These are phyloP conservation scores for Drosophila jambulina DNA, from an alignment of 1,140 invertebrate species.

Conservation along the genomic window DNA sequence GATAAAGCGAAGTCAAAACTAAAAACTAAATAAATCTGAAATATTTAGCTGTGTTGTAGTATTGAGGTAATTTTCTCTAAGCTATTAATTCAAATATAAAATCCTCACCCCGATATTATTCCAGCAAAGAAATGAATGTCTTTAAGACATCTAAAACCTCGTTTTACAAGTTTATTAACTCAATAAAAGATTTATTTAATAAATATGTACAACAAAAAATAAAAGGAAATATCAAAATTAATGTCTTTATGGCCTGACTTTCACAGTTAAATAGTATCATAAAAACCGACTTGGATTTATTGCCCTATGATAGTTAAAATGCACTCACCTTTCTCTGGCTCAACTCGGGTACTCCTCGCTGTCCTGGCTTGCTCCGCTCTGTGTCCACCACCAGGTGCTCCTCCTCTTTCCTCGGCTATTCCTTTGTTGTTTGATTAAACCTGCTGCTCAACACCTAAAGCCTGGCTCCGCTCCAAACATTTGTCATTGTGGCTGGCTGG, in stretches of 20 bases:
- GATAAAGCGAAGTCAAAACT: neutral
- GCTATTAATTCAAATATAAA: neutral
- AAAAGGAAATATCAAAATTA: neutral
- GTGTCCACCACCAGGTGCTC: neutral
- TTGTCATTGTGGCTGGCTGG: constrained; percentile 44
- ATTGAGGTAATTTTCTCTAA: neutral
- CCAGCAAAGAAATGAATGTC: neutral
- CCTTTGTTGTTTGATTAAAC: constrained; percentile 42
- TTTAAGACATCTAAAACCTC: neutral
- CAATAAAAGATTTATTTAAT: neutral
- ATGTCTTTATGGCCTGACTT: neutral
- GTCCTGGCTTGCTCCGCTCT: constrained; percentile 12
- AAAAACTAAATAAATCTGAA: neutral
- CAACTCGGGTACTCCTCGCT: constrained; percentile 19
- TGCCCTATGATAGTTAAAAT: neutral
- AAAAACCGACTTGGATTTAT: constrained; percentile 29
- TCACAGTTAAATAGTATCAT: neutral
- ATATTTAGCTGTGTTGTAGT: neutral
- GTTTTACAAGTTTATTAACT: neutral
- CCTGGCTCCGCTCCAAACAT: constrained; percentile 50
- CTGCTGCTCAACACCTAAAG: constrained; percentile 57
- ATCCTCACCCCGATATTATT: neutral
- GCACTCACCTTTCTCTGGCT: constrained; percentile 26
- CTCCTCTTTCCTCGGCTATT: constrained; percentile 8
- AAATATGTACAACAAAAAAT: neutral